Conservation (phyloP, 1,140 invertebrate genomes). For the Lasioglossum baleicum region DNA sequence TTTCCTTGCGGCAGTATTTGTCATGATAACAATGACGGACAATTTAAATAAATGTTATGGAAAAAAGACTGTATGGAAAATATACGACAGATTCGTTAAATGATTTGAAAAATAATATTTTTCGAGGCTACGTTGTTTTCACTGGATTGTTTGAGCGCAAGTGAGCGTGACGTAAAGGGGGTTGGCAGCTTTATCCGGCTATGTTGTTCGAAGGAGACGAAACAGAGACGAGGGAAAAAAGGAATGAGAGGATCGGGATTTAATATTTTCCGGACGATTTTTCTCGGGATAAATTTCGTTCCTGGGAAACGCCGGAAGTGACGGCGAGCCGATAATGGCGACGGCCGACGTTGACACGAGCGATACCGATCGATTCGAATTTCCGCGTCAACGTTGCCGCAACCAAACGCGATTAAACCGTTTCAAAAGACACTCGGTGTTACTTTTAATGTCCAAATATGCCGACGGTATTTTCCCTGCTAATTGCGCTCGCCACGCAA, state of each 20-base stretch:
- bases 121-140: too few species aligned
- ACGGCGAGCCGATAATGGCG: slow-evolving; percentile 18
- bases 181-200: too few species aligned
- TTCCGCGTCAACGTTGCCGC: slow-evolving; percentile 30
- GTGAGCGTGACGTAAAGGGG: too few species aligned
- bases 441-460: slow-evolving; percentile 12
- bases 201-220: too few species aligned
- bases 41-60: too few species aligned
- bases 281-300: background rate
- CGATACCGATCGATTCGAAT: slow-evolving; percentile 40
- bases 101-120: too few species aligned
- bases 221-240: background rate
- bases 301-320: background rate
- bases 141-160: background rate
- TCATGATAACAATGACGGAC: too few species aligned
- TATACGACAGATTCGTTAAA: too few species aligned
- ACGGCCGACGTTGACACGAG: slow-evolving; percentile 18
- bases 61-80: too few species aligned
- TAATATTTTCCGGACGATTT: background rate
- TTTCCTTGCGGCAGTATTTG: too few species aligned
- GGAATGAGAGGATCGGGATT: background rate
- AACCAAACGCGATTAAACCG: slow-evolving; percentile 24
- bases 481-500: slow-evolving; percentile 15
- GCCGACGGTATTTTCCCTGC: background rate
- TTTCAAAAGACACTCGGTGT: background rate